Conservation (phyloP, 35 echinoderm and acorn worm genomes). For the Anneissia japonica region DNA sequence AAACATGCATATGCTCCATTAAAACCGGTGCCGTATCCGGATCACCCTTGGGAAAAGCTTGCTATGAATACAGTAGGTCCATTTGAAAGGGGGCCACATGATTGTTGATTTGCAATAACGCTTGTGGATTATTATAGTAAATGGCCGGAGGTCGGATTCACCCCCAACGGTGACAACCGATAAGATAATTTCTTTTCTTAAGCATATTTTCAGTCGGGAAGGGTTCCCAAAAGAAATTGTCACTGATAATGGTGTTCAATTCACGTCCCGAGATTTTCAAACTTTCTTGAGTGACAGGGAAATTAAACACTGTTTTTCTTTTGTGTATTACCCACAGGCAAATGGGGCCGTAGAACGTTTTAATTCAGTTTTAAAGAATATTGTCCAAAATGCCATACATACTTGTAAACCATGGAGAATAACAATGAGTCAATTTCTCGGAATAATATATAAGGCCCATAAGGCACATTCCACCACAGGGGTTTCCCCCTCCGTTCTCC, state of each 20-base stretch:
- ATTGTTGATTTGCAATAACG: constrained; percentile 28
- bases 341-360: constrained; percentile 43
- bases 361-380: constrained; percentile 13
- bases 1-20: constrained; percentile 26
- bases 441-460: neutral
- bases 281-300: constrained; percentile 3
- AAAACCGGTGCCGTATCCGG: constrained; percentile 8
- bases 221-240: constrained; percentile 41
- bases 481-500: neutral
- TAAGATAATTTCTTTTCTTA: constrained; percentile 22
- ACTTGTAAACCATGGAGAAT: constrained; percentile 10
- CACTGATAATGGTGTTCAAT: constrained; percentile 21
- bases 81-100: neutral
- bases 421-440: neutral
- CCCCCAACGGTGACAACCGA: constrained; percentile 22
- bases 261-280: constrained; percentile 22
- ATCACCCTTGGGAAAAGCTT: constrained; percentile 32
- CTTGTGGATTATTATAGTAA: constrained; percentile 45
- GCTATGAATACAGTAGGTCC: constrained; percentile 43
- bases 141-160: constrained; percentile 36
- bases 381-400: constrained; percentile 22
- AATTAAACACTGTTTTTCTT: constrained; percentile 1
- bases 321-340: constrained; percentile 27
- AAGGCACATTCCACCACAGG: constrained; percentile 21
- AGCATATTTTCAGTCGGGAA: constrained; percentile 33